Base-by-base conservation (phyloP, 2,797 vertebrate genomes). In the Benthosema pterotum region DNA sequence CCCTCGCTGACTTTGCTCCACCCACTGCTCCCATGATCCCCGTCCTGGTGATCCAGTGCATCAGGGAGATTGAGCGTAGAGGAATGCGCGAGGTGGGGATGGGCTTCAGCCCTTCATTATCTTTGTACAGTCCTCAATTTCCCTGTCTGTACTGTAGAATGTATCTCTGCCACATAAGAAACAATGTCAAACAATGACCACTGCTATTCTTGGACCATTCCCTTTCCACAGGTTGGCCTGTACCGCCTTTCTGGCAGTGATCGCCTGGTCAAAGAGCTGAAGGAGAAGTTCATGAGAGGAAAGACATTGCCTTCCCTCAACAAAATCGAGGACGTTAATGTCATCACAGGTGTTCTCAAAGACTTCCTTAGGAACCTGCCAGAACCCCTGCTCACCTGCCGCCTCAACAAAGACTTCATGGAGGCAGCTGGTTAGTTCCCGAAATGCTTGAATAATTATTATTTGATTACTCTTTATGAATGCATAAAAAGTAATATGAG, bases 61-160 rank as follows among this genome's bases (percentile, higher is more conserved):
- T 97, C 70, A 96, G 94, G 80, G 96, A 98, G 87, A 97, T 98
- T 11, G 96, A 98, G 74, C 94, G 93, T 60, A 89, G 96, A 83
- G 96, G 96, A 2, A 88, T 98, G 56, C 89, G 80, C 7, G 96
- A 97, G 95, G 96, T 98, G 88, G 91, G 71, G 18, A 15, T 9
- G 19, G 19, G 47, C 60, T 63, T 42, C 4, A 63, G n/a, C 13
- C 45, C 45, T 71, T 60, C 5, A 55, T 15, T 46, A 11, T 56
- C 8, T 32, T n/a, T 60, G 42, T 71, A 61, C 67, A 63, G 8
- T 13, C 63, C 9, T 63, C 22, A 43, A 32, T 14, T 51, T 57
- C 45, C n/a, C 45, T 46, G 45, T 46, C 45, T n/a, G 45, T 46
- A 13, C n/a, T 38, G 32, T 38, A 38, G 8, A 38, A 52, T 67